A percentile compares a stretch with the other conserved stretches of the same genome.
Evolutionary conservation across 2,888 invertebrate species (phyloP).

Genomic region (Hemaris fuciformis): DNA sequence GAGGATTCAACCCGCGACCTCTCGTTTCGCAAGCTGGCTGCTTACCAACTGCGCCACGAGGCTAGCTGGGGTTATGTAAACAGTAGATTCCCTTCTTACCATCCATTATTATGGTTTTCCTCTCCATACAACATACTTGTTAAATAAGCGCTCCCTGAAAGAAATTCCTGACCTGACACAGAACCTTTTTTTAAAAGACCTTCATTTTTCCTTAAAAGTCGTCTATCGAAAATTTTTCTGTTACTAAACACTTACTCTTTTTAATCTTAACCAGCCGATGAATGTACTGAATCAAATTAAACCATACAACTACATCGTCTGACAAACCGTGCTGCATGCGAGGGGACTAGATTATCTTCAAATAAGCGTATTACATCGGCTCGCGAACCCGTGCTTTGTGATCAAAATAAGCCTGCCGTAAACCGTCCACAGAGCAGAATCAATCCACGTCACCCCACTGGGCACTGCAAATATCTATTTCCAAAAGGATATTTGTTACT

Average conservation of each 20-base stretch:
- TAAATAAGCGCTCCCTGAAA: too few species aligned
- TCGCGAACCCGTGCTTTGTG: constrained; percentile 58
- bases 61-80: too few species aligned
- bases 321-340: constrained; percentile 48
- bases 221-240: background rate
- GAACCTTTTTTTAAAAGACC: too few species aligned
- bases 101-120: too few species aligned
- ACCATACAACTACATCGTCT: constrained; percentile 19
- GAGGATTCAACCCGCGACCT: too few species aligned
- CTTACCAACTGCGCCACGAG: too few species aligned
- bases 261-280: too few species aligned
- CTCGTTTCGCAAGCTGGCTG: too few species aligned
- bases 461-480: constrained; percentile 20
- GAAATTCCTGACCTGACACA: too few species aligned
- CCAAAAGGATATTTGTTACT: constrained; percentile 16
- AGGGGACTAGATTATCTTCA: constrained; percentile 62
- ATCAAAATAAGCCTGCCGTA: constrained; percentile 60
- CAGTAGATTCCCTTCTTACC: too few species aligned
- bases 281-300: background rate
- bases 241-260: background rate
- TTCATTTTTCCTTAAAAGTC: background rate
- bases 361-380: constrained; percentile 70
- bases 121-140: too few species aligned
- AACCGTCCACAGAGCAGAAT: constrained; percentile 20
- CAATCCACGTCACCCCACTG: background rate